phyloP scores from a whole-genome alignment of 2,888 invertebrate genomes.

The Trachelus tabidus region DNA sequence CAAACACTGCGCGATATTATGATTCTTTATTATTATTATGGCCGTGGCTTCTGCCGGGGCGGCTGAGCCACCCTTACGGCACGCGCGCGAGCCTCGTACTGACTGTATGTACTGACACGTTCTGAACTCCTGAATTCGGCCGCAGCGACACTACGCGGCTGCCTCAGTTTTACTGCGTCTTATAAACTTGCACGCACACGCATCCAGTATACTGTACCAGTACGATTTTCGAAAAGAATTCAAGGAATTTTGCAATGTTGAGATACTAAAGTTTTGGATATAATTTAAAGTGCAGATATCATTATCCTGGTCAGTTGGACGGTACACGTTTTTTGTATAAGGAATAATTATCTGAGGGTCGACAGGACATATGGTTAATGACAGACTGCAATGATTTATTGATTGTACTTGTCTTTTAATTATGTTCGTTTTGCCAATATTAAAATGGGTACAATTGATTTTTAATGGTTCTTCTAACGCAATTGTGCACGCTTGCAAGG shows the following conservation, averaged over 20 bases:
- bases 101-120: constrained; percentile 16
- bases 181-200: background rate
- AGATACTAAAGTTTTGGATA: background rate
- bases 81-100: constrained; percentile 50
- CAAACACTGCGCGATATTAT: background rate
- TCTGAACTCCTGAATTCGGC: background rate
- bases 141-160: background rate
- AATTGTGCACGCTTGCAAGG: background rate
- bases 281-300: background rate
- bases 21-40: background rate
- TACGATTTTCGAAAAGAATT: background rate
- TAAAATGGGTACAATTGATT: constrained; percentile 28
- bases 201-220: background rate
- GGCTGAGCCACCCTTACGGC: constrained; percentile 43
- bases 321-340: background rate
- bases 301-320: background rate
- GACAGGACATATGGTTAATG: background rate
- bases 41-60: background rate
- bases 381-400: background rate
- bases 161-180: background rate
- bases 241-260: background rate
- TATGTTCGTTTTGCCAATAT: constrained; percentile 16
- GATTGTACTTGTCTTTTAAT: constrained; percentile 34
- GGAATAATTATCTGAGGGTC: background rate
- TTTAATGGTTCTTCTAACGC: background rate